Conservation (phyloP, 2,888 invertebrate species). For the Pyrochroa serraticornis region DNA sequence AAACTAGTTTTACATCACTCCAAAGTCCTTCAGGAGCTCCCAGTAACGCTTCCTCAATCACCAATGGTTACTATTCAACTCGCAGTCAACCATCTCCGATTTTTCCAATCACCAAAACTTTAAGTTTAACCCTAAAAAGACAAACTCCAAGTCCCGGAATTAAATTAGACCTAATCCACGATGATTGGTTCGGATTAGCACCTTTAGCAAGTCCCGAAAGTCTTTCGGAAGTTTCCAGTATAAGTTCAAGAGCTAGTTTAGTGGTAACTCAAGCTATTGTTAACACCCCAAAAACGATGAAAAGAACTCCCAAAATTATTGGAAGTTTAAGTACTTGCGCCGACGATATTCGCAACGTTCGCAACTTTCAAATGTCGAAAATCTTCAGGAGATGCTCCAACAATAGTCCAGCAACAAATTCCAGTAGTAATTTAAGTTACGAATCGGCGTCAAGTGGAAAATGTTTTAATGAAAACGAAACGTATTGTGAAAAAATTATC, state of each 20-base stretch:
- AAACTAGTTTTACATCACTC: conserved; percentile 77
- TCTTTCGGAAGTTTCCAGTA: conserved; percentile 79
- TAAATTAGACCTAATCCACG: conserved; percentile 63
- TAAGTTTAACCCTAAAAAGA: conserved; percentile 43
- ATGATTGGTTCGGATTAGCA: conserved; percentile 73
- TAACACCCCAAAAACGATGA: conserved; percentile 57
- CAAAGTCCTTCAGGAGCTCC: conserved; percentile 57
- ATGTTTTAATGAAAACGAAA: conserved; percentile 2
- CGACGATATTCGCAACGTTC: conserved; percentile 66
- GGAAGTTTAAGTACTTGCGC: conserved; percentile 70
- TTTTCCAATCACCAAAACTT: conserved; percentile 10
- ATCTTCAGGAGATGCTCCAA: conserved; percentile 47
- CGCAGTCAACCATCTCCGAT: conserved; percentile 49
- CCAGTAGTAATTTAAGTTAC: conserved; percentile 60
- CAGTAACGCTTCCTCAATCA: conserved; percentile 52
- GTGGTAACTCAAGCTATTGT: conserved; percentile 50
- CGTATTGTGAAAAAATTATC: conserved; percentile 12
- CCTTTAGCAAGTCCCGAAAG: conserved; percentile 85
- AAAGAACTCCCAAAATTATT: conserved; percentile 69
- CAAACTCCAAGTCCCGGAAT: conserved; percentile 34
- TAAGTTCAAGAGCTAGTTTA: conserved; percentile 71
- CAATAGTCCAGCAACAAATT: conserved; percentile 45
- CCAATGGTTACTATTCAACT: conserved; percentile 54
- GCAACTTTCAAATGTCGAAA: conserved; percentile 60
- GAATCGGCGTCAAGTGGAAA: conserved; percentile 59